Evolutionary conservation across 35 echinoderm and acorn worm species (phyloP).

Genomic region (Holothuria glaberrima): DNA sequence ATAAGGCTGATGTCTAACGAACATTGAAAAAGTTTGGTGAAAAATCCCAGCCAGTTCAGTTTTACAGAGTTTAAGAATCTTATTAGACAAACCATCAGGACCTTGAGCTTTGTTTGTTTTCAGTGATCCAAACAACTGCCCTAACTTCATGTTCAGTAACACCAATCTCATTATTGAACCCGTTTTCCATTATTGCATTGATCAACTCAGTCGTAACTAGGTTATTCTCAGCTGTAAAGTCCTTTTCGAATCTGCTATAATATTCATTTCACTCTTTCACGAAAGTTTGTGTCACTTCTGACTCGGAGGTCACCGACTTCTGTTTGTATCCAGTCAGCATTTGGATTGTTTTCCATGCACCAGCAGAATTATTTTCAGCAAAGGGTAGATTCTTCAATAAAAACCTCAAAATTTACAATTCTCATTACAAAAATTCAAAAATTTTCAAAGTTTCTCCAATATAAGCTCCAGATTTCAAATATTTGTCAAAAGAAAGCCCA

Average conservation of each 20-base stretch:
- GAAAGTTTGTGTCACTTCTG: too few species aligned
- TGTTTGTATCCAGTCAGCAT: too few species aligned
- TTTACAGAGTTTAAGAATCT: constrained; percentile 7
- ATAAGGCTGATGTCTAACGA: background rate
- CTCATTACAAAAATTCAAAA: too few species aligned
- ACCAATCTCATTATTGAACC: background rate
- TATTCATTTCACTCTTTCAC: background rate
- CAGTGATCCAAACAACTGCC: constrained; percentile 7
- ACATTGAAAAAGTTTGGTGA: constrained; percentile 27
- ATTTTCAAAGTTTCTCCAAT: too few species aligned
- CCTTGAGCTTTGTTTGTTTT: background rate
- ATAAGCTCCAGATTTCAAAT: too few species aligned
- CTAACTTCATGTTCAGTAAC: constrained; percentile 25
- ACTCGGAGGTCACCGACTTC: too few species aligned
- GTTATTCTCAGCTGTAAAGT: constrained; percentile 7
- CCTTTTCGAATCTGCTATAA: background rate
- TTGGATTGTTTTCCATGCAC: too few species aligned
- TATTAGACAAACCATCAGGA: background rate
- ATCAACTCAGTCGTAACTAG: background rate
- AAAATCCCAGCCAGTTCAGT: constrained; percentile 7
- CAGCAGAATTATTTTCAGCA: too few species aligned
- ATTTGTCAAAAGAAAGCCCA: too few species aligned
- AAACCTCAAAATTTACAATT: too few species aligned
- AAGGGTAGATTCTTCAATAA: too few species aligned
- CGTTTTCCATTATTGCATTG: background rate